A percentile compares a stretch with the other conserved stretches of the same genome.
phyloP scores from a whole-genome alignment of 2,113 vertebrate species.

The Varanus salvator region DNA sequence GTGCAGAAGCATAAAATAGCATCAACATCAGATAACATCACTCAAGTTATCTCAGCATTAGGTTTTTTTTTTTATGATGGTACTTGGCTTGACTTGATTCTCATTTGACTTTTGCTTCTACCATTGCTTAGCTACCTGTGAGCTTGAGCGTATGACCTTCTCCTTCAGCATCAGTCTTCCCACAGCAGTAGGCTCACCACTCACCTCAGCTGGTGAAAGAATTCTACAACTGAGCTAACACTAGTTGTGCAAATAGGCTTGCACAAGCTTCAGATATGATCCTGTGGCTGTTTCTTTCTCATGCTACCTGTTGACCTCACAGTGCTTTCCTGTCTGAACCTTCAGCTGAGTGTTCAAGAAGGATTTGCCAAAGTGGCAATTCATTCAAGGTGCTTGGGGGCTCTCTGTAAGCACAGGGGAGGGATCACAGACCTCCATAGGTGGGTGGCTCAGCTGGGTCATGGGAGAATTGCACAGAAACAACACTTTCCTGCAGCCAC shows the following conservation, averaged over 20 bases:
- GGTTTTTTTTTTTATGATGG: no score
- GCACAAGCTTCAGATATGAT: neutral
- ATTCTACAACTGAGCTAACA: neutral
- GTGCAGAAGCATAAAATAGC: neutral
- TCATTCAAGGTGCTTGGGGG: neutral
- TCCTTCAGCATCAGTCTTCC: neutral
- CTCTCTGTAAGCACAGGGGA: neutral
- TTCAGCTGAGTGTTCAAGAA: neutral
- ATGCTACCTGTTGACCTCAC: neutral
- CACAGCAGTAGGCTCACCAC: neutral
- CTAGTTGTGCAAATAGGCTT: neutral
- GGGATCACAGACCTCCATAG: no score
- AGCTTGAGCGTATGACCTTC: no score
- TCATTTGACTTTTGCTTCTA: neutral
- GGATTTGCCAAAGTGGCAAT: neutral
- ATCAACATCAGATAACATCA: neutral
- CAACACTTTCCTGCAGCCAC: neutral
- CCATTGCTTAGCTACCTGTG: neutral
- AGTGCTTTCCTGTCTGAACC: neutral
- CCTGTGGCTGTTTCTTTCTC: neutral
- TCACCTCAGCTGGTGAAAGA: neutral
- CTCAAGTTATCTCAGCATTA: neutral
- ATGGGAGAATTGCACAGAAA: neutral
- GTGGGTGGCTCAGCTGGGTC: neutral
- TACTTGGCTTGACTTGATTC: neutral